These are phyloP conservation scores for Xestia c-nigrum DNA, from an alignment of 2,888 invertebrate genomes.

Conservation along the genomic window DNA sequence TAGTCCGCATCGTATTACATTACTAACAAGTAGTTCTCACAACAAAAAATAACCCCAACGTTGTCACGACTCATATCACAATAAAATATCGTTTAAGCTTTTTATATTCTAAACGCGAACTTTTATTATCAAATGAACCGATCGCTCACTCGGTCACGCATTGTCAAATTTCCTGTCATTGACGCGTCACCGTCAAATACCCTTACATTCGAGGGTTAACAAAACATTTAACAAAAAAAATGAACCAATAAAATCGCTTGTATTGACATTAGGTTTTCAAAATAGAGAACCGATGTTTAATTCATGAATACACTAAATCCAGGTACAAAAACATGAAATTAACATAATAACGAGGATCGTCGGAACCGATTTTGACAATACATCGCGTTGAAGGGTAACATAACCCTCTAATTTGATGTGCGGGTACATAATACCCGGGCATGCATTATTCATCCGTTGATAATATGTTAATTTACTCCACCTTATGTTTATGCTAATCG, in stretches of 20 bases:
- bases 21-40: slow-evolving; percentile 67
- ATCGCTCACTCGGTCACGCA: slow-evolving; percentile 75
- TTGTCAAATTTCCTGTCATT: slow-evolving; percentile 74
- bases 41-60: slow-evolving; percentile 69
- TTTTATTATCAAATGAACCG: slow-evolving; percentile 70
- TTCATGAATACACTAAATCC: slow-evolving; percentile 69
- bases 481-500: slow-evolving; percentile 89
- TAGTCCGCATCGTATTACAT: slow-evolving; percentile 62
- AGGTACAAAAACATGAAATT: slow-evolving; percentile 75
- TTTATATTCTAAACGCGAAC: slow-evolving; percentile 70
- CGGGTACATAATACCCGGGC: slow-evolving; percentile 74
- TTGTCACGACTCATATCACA: slow-evolving; percentile 71
- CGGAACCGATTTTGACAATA: slow-evolving; percentile 72
- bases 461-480: slow-evolving; percentile 87
- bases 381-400: slow-evolving; percentile 69
- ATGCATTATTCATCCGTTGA: slow-evolving; percentile 86
- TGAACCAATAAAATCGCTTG: slow-evolving; percentile 68
- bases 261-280: slow-evolving; percentile 69
- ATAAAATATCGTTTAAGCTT: slow-evolving; percentile 70
- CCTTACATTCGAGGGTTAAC: slow-evolving; percentile 78
- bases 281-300: slow-evolving; percentile 67
- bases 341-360: slow-evolving; percentile 73
- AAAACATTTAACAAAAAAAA: slow-evolving; percentile 71
- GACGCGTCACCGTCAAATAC: slow-evolving; percentile 70
- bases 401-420: slow-evolving; percentile 81